These are phyloP conservation scores for Acinonyx jubatus DNA, from an alignment of 2,113 vertebrate genomes.

Conservation along the genomic window DNA sequence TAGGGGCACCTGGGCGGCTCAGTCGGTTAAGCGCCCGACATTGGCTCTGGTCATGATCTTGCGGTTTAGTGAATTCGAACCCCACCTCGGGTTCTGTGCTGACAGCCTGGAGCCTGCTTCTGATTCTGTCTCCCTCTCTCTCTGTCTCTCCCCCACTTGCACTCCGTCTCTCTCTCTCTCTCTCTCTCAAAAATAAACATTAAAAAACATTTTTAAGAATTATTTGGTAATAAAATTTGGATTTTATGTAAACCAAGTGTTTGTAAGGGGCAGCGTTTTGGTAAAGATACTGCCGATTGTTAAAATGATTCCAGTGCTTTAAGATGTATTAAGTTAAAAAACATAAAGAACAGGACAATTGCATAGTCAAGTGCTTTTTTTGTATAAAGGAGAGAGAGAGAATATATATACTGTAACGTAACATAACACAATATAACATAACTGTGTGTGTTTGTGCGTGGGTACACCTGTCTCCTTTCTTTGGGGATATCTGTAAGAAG, in stretches of 20 bases:
- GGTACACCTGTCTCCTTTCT: not conserved
- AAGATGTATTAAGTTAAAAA: not conserved
- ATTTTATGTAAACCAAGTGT: slow-evolving; percentile 1
- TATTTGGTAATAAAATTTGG: not conserved
- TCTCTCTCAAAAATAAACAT: too few species aligned
- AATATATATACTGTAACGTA: not conserved
- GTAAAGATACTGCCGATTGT: not conserved
- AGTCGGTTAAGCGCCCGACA: too few species aligned
- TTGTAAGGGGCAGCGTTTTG: not conserved
- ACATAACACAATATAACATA: not conserved
- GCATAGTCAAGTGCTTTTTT: not conserved
- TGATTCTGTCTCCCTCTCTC: too few species aligned
- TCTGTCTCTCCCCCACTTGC: too few species aligned
- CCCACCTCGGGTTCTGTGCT: too few species aligned
- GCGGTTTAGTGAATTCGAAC: too few species aligned
- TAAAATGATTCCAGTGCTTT: not conserved
- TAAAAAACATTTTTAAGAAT: not conserved
- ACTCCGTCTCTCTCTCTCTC: too few species aligned
- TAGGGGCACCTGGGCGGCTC: not conserved
- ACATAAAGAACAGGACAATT: not conserved
- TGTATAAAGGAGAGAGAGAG: not conserved
- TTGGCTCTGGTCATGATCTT: too few species aligned
- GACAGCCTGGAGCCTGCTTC: too few species aligned
- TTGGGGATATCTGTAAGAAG: not conserved
- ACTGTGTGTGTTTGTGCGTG: too few species aligned